Conservation (phyloP, 2,797 vertebrate genomes). For the Botia kubotai region DNA sequence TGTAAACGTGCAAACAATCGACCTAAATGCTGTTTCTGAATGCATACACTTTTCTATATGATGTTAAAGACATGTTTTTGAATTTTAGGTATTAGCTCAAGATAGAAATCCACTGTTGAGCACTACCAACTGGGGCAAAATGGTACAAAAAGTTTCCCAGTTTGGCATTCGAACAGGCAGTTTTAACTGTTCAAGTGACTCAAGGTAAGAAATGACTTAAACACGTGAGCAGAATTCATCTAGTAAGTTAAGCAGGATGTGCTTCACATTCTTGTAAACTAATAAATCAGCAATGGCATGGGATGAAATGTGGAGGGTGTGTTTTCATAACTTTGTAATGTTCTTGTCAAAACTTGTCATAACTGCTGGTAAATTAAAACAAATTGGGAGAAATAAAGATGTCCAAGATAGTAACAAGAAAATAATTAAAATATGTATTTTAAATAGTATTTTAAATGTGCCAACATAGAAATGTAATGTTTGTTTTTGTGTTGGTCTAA, state of each 20-base stretch:
- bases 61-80: slow-evolving; percentile 32
- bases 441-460: no score
- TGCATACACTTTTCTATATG: background rate
- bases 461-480: no score
- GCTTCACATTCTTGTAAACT: background rate
- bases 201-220: slow-evolving; percentile 78
- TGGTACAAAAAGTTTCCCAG: slow-evolving; percentile 96
- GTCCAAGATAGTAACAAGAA: no score
- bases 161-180: slow-evolving; percentile 97
- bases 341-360: no score
- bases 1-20: background rate
- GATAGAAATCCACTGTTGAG: slow-evolving; percentile 89
- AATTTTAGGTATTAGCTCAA: slow-evolving; percentile 88
- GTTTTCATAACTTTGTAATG: no score
- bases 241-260: no score
- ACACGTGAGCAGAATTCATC: background rate
- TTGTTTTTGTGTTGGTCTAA: no score
- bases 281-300: background rate
- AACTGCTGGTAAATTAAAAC: background rate
- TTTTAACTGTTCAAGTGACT: slow-evolving; percentile 95
- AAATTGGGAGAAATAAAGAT: no score
- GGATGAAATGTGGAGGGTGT: background rate
- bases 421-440: no score
- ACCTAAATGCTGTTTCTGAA: background rate
- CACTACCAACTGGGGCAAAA: slow-evolving; percentile 92